phyloP scores from a whole-genome alignment of 1,140 invertebrate species.

The Heterodera schachtii region DNA sequence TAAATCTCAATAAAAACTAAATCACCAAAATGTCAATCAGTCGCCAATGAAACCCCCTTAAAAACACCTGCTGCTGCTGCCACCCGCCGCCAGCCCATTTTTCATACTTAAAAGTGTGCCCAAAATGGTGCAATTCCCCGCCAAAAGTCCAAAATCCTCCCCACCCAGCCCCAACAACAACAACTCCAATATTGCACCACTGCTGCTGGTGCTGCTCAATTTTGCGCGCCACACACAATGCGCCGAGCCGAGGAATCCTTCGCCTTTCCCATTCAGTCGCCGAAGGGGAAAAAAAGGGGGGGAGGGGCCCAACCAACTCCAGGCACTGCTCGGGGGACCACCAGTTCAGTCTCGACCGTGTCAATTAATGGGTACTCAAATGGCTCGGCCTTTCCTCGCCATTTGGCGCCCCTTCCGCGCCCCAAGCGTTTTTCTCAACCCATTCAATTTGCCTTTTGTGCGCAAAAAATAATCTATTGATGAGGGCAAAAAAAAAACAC shows the following conservation, averaged over 20 bases:
- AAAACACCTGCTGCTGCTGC: constrained; percentile 1
- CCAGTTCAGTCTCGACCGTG: too few species aligned
- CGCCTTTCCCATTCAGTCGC: neutral
- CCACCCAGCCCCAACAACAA: neutral
- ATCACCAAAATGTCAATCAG: neutral
- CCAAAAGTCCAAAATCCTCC: neutral
- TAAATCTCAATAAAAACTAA: neutral
- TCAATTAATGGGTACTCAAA: neutral
- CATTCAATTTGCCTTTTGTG: constrained; percentile 6
- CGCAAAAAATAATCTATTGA: constrained; percentile 13
- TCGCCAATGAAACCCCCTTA: neutral
- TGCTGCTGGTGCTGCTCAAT: neutral
- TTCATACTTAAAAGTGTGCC: neutral
- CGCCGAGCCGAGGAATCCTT: neutral
- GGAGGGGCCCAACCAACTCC: too few species aligned
- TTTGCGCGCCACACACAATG: neutral
- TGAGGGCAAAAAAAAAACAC: neutral
- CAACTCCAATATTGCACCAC: neutral
- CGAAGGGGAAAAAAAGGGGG: too few species aligned
- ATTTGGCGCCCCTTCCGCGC: neutral
- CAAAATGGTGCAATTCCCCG: constrained; percentile 1
- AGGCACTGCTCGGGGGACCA: too few species aligned
- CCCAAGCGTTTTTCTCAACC: constrained; percentile 16
- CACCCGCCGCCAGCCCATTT: neutral
- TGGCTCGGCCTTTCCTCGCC: neutral